Evolutionary conservation across 2,113 vertebrate genomes (phyloP), one percentile per base, ranked within the genome.

Genomic region (Chionis minor): DNA sequence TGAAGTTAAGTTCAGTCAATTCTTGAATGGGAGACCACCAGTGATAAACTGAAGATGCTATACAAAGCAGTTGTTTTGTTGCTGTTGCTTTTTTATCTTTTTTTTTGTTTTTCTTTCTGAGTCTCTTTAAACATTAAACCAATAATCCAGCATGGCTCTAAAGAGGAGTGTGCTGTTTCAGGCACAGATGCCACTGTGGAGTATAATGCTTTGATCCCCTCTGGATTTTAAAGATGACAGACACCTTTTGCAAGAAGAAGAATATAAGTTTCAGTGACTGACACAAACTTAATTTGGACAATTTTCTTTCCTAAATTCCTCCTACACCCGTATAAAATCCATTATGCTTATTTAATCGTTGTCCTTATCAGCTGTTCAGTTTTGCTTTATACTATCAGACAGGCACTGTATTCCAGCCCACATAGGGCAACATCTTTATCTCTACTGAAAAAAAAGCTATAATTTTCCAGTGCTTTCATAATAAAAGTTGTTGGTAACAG

Each of bases 231-330:
- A 91, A 92, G 86, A 85, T 81, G 80, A 91, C 44, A 92, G 77
- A 47, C 73, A 88, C 69, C 61, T 93, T 94, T 94, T 84, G 65
- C 77, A 89, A 89, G 75, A 91, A 92, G 33, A 71, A 67, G 17
- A 86, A 86, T 66, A 77, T 79, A 87, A 81, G 82, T 95, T 94
- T 89, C 63, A 84, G 49, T 94, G 88, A 84, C 65, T 96, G 94
- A 92, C 88, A 92, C 73, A 92, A 91, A 95, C 73, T 91, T 88
- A 89, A 94, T 97, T 79, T 96, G 83, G 80, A 86, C 62, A 75
- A 85, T 97, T 97, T 95, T 95, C 88, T 92, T 95, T 81, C 75
- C 84, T 61, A 47, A 96, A 91, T 94, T 95, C 58, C 62, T 92
- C 92, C 73, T 84, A 91, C 61, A 86, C 8, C 61, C 10, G 0